These are phyloP conservation scores for Agonopterix alstromeriana DNA, from an alignment of 2,888 invertebrate genomes.

Conservation along the genomic window DNA sequence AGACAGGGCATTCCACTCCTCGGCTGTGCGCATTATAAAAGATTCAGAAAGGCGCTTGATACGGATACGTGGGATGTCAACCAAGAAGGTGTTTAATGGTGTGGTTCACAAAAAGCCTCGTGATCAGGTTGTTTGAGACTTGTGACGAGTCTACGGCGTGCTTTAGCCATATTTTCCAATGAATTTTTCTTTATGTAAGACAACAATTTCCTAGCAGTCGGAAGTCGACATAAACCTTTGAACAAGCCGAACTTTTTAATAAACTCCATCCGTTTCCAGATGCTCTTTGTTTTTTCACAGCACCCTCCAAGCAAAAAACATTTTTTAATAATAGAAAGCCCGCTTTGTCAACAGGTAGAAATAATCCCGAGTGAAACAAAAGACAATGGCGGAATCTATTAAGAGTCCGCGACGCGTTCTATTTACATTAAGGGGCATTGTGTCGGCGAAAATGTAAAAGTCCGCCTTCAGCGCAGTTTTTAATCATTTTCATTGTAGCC, in stretches of 20 bases:
- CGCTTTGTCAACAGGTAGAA: background rate
- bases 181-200: background rate
- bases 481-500: slow-evolving; percentile 14
- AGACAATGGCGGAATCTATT: slow-evolving; percentile 2
- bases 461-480: slow-evolving; percentile 5
- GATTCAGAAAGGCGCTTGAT: too few relatives aligned
- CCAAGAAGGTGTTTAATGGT: too few relatives aligned
- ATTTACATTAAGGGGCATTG: slow-evolving; percentile 14
- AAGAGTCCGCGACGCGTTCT: slow-evolving; percentile 6
- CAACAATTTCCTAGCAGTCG: background rate
- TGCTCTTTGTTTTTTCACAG: background rate
- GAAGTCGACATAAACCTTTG: background rate
- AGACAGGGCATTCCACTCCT: too few relatives aligned
- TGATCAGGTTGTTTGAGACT: too few relatives aligned
- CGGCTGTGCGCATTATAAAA: too few relatives aligned
- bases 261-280: background rate
- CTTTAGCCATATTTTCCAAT: too few relatives aligned
- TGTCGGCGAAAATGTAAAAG: slow-evolving; percentile 12
- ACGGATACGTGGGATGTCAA: too few relatives aligned
- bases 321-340: background rate
- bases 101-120: too few relatives aligned
- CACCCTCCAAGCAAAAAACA: background rate
- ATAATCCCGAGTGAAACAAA: slow-evolving; percentile 4
- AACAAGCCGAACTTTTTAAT: background rate
- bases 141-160: too few relatives aligned